These are phyloP conservation scores for Drosophila sturtevanti DNA, from an alignment of 1,140 invertebrate species.

Conservation along the genomic window DNA sequence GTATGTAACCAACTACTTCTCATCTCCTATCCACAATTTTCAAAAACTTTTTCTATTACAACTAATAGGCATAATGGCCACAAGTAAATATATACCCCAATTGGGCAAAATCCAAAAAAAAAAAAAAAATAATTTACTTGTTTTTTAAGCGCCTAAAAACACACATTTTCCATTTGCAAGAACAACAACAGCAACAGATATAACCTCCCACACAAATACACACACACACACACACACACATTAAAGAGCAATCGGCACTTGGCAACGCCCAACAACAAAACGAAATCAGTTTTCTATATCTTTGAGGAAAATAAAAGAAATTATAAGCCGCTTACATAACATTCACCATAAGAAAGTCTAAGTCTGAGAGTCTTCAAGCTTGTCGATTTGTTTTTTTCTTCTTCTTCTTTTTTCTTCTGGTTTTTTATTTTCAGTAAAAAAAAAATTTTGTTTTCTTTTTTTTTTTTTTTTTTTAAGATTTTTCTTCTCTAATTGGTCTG, in stretches of 20 bases:
- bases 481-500: conserved; percentile 40
- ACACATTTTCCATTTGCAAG: conserved; percentile 63
- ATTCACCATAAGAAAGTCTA: conserved; percentile 40
- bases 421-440: conserved; percentile 11
- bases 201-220: conserved; percentile 22
- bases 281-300: conserved; percentile 20
- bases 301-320: conserved; percentile 41
- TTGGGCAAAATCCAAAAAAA: conserved; percentile 16
- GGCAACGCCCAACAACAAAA: conserved; percentile 48
- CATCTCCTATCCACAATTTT: not conserved
- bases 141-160: conserved; percentile 55
- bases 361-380: conserved; percentile 22
- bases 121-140: conserved; percentile 54
- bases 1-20: not conserved
- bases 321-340: conserved; percentile 64
- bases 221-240: conserved; percentile 12
- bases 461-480: conserved; percentile 22
- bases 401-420: too few relatives aligned
- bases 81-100: not conserved
- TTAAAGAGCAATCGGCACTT: conserved; percentile 41
- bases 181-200: conserved; percentile 37
- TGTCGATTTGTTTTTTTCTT: not conserved
- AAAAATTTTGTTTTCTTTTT: too few relatives aligned
- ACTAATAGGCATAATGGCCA: not conserved
- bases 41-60: not conserved